Evolutionary conservation across 1,140 invertebrate genomes (phyloP), one percentile per base, ranked within the genome.

Genomic region (Carposina sasakii): DNA sequence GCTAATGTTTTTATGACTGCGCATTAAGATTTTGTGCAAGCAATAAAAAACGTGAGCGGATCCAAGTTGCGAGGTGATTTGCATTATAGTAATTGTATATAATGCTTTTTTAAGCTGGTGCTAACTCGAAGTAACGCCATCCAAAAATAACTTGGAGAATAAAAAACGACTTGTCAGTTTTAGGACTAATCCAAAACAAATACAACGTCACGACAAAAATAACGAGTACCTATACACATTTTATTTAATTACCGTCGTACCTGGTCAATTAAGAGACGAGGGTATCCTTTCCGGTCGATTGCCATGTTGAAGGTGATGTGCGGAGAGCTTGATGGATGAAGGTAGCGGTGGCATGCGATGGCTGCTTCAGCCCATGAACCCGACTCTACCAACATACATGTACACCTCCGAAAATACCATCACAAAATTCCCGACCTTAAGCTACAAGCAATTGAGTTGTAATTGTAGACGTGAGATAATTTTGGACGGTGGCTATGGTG

Each of bases 261-360:
- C 41, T 13, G 28, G n/a, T 41, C 47, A 54, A 64, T 54, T 52
- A 40, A 54, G 45, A 59, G 46, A 53, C 54, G 56, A 41, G 54
- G 43, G 58, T 46, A 48, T 62, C 30, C 49, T 78, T 79, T 81
- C 71, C 75, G 73, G 76, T 72, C 72, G 73, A 71, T 69, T 75
- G 75, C 62, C 57, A 57, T 58, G 58, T 55, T 81, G 79, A 81
- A 76, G 69, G 65, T 83, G 73, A 83, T 77, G 64, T 64, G 69
- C 64, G 30, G 54, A 70, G 79, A 83, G 64, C 73, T 76, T 83
- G 79, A 83, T 83, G 73, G 76, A 83, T 83, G 76, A 62, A 76
- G 73, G 67, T 62, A 69, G 63, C 63, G 36, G 50, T 67, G 76
- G 69, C 74, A 75, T 72, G 75, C 73, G 75, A n/a, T n/a, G n/a